Evolutionary conservation across 1,140 invertebrate genomes (phyloP).

Genomic region (Bombus polaris): DNA sequence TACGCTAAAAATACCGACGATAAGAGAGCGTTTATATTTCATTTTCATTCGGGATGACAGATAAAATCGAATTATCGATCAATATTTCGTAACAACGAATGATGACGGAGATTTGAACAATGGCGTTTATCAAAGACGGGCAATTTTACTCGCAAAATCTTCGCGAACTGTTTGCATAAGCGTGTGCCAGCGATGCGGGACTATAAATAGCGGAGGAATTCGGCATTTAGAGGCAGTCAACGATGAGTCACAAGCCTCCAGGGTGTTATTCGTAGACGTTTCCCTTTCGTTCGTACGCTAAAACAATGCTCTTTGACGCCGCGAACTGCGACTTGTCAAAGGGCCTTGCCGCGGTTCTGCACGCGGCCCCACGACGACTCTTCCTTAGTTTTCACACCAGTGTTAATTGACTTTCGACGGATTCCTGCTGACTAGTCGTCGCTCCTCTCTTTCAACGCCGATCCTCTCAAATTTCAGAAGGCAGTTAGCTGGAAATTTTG

Average conservation of each 20-base stretch:
- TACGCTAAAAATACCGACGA: not conserved
- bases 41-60: not conserved
- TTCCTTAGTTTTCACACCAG: constrained; percentile 45
- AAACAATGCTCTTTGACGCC: constrained; percentile 48
- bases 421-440: not conserved
- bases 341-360: not conserved
- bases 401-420: constrained; percentile 54
- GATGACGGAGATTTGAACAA: too few relatives aligned
- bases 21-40: too few relatives aligned
- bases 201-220: constrained; percentile 32
- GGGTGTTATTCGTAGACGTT: not conserved
- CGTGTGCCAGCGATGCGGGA: not conserved
- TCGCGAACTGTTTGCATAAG: not conserved
- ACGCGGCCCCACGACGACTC: not conserved
- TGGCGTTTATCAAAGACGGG: too few relatives aligned
- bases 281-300: not conserved
- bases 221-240: constrained; percentile 4
- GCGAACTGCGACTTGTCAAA: constrained; percentile 1
- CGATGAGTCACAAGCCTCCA: constrained; percentile 35
- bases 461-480: not conserved
- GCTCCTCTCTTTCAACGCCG: not conserved
- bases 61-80: not conserved
- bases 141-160: not conserved
- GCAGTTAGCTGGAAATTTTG: not conserved
- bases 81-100: not conserved